Conservation (phyloP, 2,113 vertebrate species). For the Heptranchias perlo region DNA sequence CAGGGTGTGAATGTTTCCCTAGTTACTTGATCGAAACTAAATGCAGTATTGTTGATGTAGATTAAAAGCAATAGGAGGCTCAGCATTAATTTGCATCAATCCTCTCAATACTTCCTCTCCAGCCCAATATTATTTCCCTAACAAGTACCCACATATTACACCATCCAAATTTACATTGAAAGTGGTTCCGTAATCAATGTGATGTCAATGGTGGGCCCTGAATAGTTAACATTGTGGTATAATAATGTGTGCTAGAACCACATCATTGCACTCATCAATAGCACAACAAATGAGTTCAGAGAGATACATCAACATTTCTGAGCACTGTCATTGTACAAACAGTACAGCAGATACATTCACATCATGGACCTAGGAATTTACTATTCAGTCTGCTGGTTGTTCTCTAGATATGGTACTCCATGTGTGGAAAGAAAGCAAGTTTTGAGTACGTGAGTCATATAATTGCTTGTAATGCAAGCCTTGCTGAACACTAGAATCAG, state of each 20-base stretch:
- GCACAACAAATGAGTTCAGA: not conserved
- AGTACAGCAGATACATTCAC: not conserved
- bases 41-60: not conserved
- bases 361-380: not conserved
- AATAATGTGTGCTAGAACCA: not conserved
- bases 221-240: not conserved
- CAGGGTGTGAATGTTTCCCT: not conserved
- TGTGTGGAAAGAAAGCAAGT: not conserved
- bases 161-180: not conserved
- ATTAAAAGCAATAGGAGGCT: not conserved
- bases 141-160: not conserved
- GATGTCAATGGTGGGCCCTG: no score
- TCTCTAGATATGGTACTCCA: not conserved
- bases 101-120: not conserved
- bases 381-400: not conserved
- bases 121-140: not conserved
- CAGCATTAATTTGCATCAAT: not conserved
- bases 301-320: not conserved
- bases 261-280: not conserved
- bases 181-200: not conserved
- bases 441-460: not conserved
- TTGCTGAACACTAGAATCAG: not conserved
- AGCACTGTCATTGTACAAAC: not conserved
- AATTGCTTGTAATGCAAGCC: not conserved
- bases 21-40: not conserved